Evolutionary conservation across 2,113 vertebrate genomes (phyloP).

Genomic region (Furnarius figulus): DNA sequence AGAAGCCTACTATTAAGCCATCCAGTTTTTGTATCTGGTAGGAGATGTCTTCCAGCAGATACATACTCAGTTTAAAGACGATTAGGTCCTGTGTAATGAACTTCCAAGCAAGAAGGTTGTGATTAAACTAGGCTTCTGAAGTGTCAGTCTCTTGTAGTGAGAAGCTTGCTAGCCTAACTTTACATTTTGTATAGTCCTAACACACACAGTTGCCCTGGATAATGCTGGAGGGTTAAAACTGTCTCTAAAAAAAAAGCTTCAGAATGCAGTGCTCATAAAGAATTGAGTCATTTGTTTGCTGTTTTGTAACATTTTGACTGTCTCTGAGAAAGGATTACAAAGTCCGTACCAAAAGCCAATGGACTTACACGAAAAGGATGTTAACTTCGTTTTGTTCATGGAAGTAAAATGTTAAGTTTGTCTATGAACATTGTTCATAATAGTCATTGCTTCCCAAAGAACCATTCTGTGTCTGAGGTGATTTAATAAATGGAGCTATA

Average conservation of each 20-base stretch:
- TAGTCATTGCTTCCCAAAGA: background rate
- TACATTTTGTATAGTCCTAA: background rate
- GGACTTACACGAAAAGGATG: background rate
- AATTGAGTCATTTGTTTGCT: background rate
- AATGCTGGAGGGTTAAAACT: background rate
- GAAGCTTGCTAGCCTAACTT: background rate
- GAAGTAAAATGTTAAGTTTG: background rate
- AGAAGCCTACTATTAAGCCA: background rate
- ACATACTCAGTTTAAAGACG: background rate
- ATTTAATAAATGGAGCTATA: background rate
- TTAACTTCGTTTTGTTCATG: background rate
- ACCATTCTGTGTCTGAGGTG: background rate
- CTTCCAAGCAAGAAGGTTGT: background rate
- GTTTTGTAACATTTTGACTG: background rate
- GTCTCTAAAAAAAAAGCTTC: background rate
- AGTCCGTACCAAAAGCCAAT: background rate
- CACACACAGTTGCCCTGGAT: fast-evolving
- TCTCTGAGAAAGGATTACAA: background rate
- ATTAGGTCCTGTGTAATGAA: background rate
- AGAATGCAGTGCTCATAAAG: background rate
- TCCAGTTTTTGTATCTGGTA: background rate
- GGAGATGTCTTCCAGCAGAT: background rate
- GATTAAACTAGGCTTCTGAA: background rate
- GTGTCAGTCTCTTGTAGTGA: background rate
- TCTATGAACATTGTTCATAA: background rate